phyloP scores from a whole-genome alignment of 2,113 vertebrate species.

The Hypocryptadius cinnamomeus region DNA sequence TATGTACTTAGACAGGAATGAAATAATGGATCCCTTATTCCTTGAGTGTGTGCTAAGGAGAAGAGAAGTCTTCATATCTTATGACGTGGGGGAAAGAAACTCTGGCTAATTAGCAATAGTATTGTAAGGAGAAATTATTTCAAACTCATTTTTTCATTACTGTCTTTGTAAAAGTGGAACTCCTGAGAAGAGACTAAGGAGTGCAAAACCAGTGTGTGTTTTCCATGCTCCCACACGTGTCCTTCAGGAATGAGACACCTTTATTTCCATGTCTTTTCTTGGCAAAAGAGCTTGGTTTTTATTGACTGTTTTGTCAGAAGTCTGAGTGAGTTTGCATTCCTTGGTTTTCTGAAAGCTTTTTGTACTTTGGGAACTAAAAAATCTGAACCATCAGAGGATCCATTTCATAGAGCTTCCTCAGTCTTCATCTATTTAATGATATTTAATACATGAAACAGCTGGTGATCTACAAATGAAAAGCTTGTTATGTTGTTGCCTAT shows the following conservation, averaged over 20 bases:
- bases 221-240: accelerated
- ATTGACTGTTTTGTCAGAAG: neutral
- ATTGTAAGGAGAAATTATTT: neutral
- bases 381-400: neutral
- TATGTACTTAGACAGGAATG: neutral
- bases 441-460: neutral
- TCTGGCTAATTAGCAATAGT: neutral
- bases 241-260: neutral
- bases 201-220: neutral
- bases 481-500: neutral
- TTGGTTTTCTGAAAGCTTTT: neutral
- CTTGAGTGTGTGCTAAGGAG: neutral
- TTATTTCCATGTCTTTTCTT: neutral
- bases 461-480: neutral
- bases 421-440: neutral
- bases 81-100: neutral
- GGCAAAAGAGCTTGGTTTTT: neutral
- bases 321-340: neutral
- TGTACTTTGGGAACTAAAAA: neutral
- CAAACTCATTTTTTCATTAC: neutral
- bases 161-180: neutral
- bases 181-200: neutral
- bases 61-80: neutral
- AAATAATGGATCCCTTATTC: neutral
- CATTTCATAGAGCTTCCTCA: neutral